Conservation (phyloP, 2,113 vertebrate species). For the Heterotilapia buettikoferi region DNA sequence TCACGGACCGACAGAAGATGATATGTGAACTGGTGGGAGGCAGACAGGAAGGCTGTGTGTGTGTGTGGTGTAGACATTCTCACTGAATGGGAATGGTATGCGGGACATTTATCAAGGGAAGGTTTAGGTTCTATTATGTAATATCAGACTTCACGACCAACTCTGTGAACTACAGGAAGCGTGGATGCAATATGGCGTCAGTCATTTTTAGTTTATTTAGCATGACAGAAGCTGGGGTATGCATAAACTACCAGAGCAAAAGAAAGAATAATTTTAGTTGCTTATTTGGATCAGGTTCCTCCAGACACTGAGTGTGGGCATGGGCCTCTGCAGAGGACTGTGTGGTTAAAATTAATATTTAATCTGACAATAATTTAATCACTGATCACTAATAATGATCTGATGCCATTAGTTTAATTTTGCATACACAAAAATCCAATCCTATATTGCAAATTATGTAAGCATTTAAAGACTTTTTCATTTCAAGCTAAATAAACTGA, state of each 20-base stretch:
- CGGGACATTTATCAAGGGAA: not conserved
- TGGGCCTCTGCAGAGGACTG: not conserved
- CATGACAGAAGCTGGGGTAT: not conserved
- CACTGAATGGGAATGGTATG: not conserved
- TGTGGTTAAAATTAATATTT: not conserved
- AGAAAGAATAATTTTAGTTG: not conserved
- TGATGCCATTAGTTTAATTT: too few relatives aligned
- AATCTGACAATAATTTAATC: not conserved
- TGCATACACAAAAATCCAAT: not conserved
- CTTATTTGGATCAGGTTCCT: not conserved
- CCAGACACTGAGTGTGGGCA: not conserved
- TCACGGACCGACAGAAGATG: conserved; percentile 26
- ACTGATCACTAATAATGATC: not conserved
- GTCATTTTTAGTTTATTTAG: not conserved
- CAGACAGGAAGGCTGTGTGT: not conserved
- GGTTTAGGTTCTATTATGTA: not conserved
- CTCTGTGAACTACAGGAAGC: not conserved
- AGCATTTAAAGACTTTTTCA: not conserved
- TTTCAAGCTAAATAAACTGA: not conserved
- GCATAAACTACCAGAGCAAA: too few relatives aligned
- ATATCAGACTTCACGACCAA: not conserved
- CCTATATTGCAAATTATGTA: not conserved
- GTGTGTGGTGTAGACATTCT: not conserved
- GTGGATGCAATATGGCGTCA: not conserved
- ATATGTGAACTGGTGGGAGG: not conserved